Percentiles rank a stretch among this genome's conserved stretches.
Conservation (phyloP, 2,888 invertebrate genomes). For the Chydorus sphaericus region DNA sequence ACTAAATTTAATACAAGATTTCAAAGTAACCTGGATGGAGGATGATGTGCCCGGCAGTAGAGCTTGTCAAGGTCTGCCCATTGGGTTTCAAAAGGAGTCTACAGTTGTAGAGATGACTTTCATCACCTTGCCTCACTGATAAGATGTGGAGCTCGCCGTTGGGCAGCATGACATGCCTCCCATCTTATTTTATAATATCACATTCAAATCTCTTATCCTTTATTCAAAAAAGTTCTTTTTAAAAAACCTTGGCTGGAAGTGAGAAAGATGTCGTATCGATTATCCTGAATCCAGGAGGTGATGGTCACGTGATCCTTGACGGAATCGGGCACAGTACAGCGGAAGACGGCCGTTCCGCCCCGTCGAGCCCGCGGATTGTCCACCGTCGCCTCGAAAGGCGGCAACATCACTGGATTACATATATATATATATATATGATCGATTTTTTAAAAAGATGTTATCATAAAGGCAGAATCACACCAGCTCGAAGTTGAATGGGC, state of each 20-base stretch:
- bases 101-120: slow-evolving; percentile 65
- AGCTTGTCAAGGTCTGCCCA: slow-evolving; percentile 12
- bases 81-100: slow-evolving; percentile 26
- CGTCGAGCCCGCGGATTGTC: slow-evolving; percentile 15
- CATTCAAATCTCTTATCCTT: neutral
- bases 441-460: neutral
- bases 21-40: slow-evolving; percentile 2
- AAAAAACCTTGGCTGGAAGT: slow-evolving; percentile 10
- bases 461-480: slow-evolving; percentile 34
- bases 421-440: neutral
- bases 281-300: slow-evolving; percentile 19
- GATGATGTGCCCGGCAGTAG: neutral
- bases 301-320: slow-evolving; percentile 22
- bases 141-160: slow-evolving; percentile 74
- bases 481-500: slow-evolving; percentile 74
- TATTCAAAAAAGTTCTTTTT: neutral
- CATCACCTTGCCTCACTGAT: slow-evolving; percentile 59
- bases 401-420: slow-evolving; percentile 1
- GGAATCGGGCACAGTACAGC: slow-evolving; percentile 25
- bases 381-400: slow-evolving; percentile 10
- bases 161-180: slow-evolving; percentile 37
- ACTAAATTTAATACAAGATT: neutral
- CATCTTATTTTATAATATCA: slow-evolving; percentile 12
- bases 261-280: slow-evolving; percentile 14
- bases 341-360: slow-evolving; percentile 29